Conservation (phyloP, 2,113 vertebrate species). For the Hassar affinis region DNA sequence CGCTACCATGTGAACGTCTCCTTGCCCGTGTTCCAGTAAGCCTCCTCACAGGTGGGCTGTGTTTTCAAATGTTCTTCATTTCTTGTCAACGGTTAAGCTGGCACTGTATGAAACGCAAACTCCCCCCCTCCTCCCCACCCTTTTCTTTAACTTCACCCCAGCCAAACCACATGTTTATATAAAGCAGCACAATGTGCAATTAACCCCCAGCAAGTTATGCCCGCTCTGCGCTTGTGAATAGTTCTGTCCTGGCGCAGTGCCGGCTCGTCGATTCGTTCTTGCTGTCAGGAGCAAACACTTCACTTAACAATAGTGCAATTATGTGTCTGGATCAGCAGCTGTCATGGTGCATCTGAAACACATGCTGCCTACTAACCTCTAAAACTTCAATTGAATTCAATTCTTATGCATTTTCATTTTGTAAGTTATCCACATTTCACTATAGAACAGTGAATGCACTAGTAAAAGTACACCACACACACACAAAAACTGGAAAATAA, state of each 20-base stretch:
- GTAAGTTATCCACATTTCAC: neutral
- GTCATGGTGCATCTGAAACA: neutral
- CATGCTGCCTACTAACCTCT: neutral
- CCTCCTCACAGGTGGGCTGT: conserved; percentile 28
- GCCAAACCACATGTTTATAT: conserved; percentile 45
- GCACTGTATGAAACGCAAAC: conserved; percentile 25
- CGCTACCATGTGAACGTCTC: conserved; percentile 24
- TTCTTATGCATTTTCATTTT: neutral
- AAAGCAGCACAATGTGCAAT: conserved; percentile 40
- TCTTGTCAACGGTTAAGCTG: neutral
- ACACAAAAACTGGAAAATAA: neutral
- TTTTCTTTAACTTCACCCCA: conserved; percentile 8
- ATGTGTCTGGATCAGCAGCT: conserved; percentile 10
- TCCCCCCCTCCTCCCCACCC: no score
- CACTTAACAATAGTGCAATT: conserved; percentile 1
- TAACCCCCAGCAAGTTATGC: conserved; percentile 15
- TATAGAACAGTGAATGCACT: neutral
- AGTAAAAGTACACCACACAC: neutral
- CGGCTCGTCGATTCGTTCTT: neutral
- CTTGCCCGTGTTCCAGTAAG: conserved; percentile 27
- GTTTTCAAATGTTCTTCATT: conserved; percentile 18
- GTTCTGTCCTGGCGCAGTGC: neutral
- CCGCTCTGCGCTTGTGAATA: neutral
- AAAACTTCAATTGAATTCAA: neutral
- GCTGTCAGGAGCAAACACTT: conserved; percentile 7